phyloP scores from a whole-genome alignment of 2,113 vertebrate species.

The Lagopus leucura region DNA sequence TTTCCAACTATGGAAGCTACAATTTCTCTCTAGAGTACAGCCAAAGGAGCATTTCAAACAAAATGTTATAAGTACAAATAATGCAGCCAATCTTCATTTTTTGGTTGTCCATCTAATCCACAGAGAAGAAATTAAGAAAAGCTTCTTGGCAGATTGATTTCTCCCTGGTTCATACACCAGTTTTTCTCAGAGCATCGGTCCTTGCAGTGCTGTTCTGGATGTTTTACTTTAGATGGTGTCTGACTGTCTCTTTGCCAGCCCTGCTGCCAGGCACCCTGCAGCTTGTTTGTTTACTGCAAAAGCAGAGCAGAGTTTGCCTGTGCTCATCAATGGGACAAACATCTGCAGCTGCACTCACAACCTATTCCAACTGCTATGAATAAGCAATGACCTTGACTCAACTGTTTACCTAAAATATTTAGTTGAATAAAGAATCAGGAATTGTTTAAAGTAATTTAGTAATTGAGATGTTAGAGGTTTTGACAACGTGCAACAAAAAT shows the following conservation, averaged over 20 bases:
- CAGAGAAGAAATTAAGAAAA: not conserved
- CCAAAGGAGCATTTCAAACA: not conserved
- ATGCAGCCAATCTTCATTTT: not conserved
- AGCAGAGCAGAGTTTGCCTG: not conserved
- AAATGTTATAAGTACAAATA: not conserved
- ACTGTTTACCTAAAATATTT: not conserved
- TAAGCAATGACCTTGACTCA: not conserved
- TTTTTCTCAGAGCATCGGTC: not conserved
- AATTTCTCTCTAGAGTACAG: not conserved
- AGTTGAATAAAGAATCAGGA: conserved; percentile 22
- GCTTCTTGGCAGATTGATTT: conserved; percentile 6
- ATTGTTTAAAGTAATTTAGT: conserved; percentile 9
- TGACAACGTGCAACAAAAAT: not conserved
- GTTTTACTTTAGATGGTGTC: conserved; percentile 40
- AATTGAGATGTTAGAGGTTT: conserved; percentile 24
- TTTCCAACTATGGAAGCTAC: not conserved
- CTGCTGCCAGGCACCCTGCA: not conserved
- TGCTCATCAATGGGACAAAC: not conserved
- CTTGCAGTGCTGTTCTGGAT: not conserved
- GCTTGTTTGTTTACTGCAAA: not conserved
- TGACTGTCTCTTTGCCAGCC: not conserved
- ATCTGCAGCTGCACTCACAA: not conserved
- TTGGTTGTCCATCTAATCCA: not conserved
- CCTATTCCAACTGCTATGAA: not conserved
- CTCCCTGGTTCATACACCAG: not conserved